Conservation (phyloP, 2,797 vertebrate species). For the Emydoidea blandingii region DNA sequence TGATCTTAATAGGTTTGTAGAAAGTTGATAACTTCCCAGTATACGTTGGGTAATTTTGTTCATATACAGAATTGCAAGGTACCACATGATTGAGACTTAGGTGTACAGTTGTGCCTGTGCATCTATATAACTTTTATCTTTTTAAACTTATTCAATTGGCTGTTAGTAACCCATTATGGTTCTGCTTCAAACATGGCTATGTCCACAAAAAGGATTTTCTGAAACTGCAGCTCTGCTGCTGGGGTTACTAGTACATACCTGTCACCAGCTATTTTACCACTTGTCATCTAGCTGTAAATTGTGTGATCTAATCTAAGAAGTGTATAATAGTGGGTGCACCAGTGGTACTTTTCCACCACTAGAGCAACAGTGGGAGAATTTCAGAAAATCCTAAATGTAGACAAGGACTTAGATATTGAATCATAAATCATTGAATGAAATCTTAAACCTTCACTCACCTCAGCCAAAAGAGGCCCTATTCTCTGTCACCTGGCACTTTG, state of each 20-base stretch:
- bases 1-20: background rate
- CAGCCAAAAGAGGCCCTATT: fast-evolving
- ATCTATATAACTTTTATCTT: background rate
- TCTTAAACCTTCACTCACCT: background rate
- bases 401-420: background rate
- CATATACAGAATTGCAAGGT: background rate
- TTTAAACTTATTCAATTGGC: background rate
- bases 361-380: background rate
- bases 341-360: background rate
- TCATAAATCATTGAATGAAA: fast-evolving
- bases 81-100: background rate
- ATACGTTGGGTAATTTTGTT: background rate
- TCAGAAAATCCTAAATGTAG: background rate
- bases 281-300: background rate
- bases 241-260: background rate
- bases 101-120: background rate
- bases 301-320: background rate
- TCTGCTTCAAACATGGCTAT: background rate
- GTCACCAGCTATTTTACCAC: background rate
- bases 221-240: background rate
- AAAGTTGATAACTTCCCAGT: background rate
- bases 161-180: background rate
- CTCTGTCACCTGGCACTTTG: background rate
- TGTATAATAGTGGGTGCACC: no score
- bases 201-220: background rate